Conservation (phyloP, 1,140 invertebrate genomes). For the Drosophila pseudoananassae region DNA sequence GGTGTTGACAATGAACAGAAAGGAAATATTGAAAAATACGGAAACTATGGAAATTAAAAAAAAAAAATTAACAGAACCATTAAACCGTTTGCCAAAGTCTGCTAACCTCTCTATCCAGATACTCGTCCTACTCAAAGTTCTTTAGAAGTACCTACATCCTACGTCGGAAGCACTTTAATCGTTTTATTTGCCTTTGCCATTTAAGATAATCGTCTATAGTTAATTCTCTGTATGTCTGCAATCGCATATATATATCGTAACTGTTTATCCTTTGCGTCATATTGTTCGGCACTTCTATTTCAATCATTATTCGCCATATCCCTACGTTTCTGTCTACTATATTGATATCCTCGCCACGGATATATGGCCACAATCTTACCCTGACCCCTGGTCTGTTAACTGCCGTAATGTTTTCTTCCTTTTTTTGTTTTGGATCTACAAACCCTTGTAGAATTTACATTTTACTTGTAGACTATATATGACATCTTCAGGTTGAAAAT, state of each 20-base stretch:
- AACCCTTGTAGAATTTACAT: too few species aligned
- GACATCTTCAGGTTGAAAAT: constrained; percentile 9
- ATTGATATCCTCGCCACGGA: constrained; percentile 30
- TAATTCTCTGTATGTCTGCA: constrained; percentile 30
- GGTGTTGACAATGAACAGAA: neutral
- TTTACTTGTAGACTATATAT: constrained; percentile 1
- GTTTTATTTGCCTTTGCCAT: constrained; percentile 76
- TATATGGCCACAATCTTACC: constrained; percentile 40
- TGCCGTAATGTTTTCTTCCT: constrained; percentile 37
- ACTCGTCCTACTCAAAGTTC: constrained; percentile 40
- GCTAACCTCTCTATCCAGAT: constrained; percentile 22
- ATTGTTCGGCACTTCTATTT: constrained; percentile 32
- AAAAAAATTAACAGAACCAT: constrained; percentile 2
- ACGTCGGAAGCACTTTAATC: constrained; percentile 78
- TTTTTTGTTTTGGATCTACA: neutral
- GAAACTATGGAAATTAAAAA: neutral
- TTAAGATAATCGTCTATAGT: constrained; percentile 45
- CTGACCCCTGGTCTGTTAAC: constrained; percentile 70
- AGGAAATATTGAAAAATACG: neutral
- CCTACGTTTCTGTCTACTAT: constrained; percentile 1
- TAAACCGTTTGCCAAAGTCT: constrained; percentile 19
- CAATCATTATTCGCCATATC: constrained; percentile 28
- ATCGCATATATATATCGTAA: constrained; percentile 10
- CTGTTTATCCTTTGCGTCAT: constrained; percentile 19
- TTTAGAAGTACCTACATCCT: constrained; percentile 64